Conservation (phyloP, 92 coral and sea anemone species). For the Porites rus region DNA sequence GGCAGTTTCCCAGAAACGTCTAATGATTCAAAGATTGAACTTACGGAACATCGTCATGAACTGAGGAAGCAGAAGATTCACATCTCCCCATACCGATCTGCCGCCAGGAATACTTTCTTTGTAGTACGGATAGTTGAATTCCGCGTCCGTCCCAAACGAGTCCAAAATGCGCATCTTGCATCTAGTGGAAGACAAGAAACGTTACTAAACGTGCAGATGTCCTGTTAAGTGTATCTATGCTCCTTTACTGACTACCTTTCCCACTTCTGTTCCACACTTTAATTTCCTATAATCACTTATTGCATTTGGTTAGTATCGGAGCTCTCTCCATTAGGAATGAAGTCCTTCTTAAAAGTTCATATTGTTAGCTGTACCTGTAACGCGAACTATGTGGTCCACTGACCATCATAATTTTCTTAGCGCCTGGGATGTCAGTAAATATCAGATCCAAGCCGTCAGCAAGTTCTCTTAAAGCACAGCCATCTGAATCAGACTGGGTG, state of each 20-base stretch:
- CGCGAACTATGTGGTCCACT: conserved; percentile 64
- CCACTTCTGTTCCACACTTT: no score
- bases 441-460: conserved; percentile 71
- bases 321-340: background rate
- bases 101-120: conserved; percentile 73
- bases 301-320: no score
- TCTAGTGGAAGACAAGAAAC: conserved; percentile 29
- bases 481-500: conserved; percentile 41
- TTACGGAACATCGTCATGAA: conserved; percentile 96
- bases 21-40: background rate
- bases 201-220: background rate
- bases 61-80: conserved; percentile 77
- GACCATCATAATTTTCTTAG: conserved; percentile 12
- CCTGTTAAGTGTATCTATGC: background rate
- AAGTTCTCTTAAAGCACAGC: conserved; percentile 62
- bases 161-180: conserved; percentile 88
- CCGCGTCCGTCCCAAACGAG: conserved; percentile 94
- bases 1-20: no score
- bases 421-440: conserved; percentile 85
- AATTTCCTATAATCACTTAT: no score
- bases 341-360: background rate
- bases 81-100: conserved; percentile 75
- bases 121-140: conserved; percentile 81
- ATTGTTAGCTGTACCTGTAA: conserved; percentile 55
- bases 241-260: no score